Conservation (phyloP, 2,797 vertebrate genomes). For the Miichthys miiuy region DNA sequence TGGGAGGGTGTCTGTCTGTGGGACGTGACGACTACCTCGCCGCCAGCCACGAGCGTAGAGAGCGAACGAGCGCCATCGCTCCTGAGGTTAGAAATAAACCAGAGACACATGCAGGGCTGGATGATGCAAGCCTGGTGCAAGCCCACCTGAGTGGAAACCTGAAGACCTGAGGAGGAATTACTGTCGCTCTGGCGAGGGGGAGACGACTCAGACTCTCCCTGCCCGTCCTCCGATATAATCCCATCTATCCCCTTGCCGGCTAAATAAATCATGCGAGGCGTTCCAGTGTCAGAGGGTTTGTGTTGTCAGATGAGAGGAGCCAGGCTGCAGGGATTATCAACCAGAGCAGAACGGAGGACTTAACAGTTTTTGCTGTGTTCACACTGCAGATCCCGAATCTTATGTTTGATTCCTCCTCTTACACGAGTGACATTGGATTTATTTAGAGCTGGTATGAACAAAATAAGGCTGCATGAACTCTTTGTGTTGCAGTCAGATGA, state of each 20-base stretch:
- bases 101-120: slow-evolving; percentile 8
- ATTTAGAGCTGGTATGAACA: neutral
- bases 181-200: neutral
- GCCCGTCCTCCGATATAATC: slow-evolving; percentile 38
- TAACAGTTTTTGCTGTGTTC: slow-evolving; percentile 16
- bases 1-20: slow-evolving; percentile 10
- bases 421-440: neutral
- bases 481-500: neutral
- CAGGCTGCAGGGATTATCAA: slow-evolving; percentile 44
- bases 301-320: slow-evolving; percentile 50
- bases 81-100: slow-evolving; percentile 31
- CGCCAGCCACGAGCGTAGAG: neutral
- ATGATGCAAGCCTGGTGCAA: slow-evolving; percentile 65
- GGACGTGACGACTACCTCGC: slow-evolving; percentile 6
- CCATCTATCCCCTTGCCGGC: slow-evolving; percentile 10
- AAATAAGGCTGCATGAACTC: neutral
- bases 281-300: slow-evolving; percentile 19
- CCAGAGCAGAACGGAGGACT: slow-evolving; percentile 36
- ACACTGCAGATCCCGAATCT: slow-evolving; percentile 29
- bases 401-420: slow-evolving; percentile 2
- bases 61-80: slow-evolving; percentile 31
- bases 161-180: slow-evolving; percentile 3
- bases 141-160: slow-evolving; percentile 50
- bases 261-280: slow-evolving; percentile 52
- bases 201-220: neutral